Evolutionary conservation across 2,888 invertebrate genomes (phyloP), one percentile per base, ranked within the genome.

Genomic region (Lochmaea capreae): DNA sequence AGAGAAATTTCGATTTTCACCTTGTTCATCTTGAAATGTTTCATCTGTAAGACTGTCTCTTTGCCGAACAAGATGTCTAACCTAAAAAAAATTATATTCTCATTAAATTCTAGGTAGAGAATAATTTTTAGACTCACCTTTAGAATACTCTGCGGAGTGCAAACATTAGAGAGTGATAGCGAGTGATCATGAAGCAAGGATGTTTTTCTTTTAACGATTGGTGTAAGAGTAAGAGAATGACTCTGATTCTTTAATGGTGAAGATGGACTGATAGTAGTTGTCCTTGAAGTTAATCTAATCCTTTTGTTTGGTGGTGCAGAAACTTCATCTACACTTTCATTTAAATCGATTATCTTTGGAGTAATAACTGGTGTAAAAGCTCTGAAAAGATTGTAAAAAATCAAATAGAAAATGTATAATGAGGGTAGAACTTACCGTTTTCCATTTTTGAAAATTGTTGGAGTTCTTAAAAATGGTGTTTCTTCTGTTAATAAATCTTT

Each of bases 141-240:
- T 11, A 93, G 86, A 79, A 93, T 93, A 73, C 92, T 92, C 72
- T 92, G 92, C 1, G 92, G 92, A 0, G 91, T 91, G 0, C 85
- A 87, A 0, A 67, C 79, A 72, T 63, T 71, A 16, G 61, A 18
- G 12, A 22, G 16, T n/a, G 43, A 16, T 39, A 39, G 22, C 57
- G 67, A 66, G 3, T 46, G 61, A 39, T 73, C 73, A 42, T 76
- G 76, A 10, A 78, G 74, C 68, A 78, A 78, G 63, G 84, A 80
- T 73, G 82, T 82, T 79, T 86, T 86, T 66, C 88, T 84, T 74
- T 85, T 85, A 0, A 90, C 87, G 12, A 90, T 88, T 0, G 92
- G 92, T 80, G 92, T 92, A 62, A 89, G 88, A 14, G 92, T 84
- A 52, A 82, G 83, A 5, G 82, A 82, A 49, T 86, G 78, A 63